A percentile compares a stretch with the other conserved stretches of the same genome.
phyloP scores from a whole-genome alignment of 1,140 invertebrate genomes.

The Hylaeus volcanicus region DNA sequence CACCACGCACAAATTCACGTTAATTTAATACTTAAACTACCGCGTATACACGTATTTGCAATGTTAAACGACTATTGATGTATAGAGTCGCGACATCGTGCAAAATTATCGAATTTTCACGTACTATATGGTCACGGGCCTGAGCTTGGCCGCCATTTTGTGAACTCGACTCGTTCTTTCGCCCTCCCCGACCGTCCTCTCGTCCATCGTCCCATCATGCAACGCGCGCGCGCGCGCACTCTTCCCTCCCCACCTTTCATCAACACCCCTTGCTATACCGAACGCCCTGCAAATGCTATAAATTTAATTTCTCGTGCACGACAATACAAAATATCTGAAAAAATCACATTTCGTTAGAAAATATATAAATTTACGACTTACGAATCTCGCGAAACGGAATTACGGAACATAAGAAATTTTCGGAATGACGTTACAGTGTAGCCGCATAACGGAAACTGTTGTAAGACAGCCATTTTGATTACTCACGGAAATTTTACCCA shows the following conservation, averaged over 20 bases:
- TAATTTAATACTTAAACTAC: constrained; percentile 55
- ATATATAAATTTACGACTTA: background rate
- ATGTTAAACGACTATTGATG: constrained; percentile 55
- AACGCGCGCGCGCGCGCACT: constrained; percentile 53
- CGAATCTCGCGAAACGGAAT: background rate
- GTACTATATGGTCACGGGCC: constrained; percentile 75
- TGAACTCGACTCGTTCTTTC: constrained; percentile 72
- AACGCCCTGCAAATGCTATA: constrained; percentile 22
- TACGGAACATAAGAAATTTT: background rate
- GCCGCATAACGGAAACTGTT: constrained; percentile 50
- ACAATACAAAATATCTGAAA: background rate
- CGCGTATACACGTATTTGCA: constrained; percentile 45
- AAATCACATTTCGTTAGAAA: background rate
- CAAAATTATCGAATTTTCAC: constrained; percentile 72
- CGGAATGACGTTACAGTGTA: constrained; percentile 13
- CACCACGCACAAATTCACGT: constrained; percentile 33
- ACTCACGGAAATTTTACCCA: constrained; percentile 68
- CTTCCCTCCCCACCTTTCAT: background rate
- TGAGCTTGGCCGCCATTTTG: constrained; percentile 76
- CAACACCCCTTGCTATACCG: constrained; percentile 13
- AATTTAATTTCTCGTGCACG: background rate
- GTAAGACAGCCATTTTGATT: constrained; percentile 68
- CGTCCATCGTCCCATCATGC: constrained; percentile 64
- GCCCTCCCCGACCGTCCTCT: constrained; percentile 60
- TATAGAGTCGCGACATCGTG: constrained; percentile 66